Conservation (phyloP, 2,113 vertebrate species). For the Brachyhypopomus gauderio region DNA sequence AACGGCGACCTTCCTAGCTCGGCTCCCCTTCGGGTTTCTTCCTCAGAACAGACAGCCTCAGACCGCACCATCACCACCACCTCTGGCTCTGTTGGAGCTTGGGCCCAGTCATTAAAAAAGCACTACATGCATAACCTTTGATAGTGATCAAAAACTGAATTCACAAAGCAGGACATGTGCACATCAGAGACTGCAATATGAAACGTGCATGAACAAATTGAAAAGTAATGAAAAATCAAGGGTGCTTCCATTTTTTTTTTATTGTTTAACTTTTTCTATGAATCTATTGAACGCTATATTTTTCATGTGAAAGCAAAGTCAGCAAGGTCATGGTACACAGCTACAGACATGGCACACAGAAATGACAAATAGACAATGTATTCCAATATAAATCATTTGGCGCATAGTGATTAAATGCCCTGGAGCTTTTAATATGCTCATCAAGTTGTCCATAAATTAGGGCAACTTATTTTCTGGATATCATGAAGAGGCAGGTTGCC, state of each 20-base stretch:
- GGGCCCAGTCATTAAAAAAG: no score
- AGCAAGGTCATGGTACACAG: conserved; percentile 61
- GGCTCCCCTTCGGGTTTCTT: no score
- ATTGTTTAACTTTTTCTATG: conserved; percentile 52
- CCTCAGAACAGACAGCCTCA: no score
- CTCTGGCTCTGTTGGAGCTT: no score
- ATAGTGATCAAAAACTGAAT: no score
- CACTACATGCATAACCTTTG: no score
- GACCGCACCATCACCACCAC: no score
- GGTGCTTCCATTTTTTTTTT: conserved; percentile 46
- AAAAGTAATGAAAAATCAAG: background rate
- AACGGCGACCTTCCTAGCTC: no score
- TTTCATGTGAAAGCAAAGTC: conserved; percentile 56
- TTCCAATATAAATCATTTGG: conserved; percentile 49
- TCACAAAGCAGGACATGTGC: no score
- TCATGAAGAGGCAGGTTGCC: conserved; percentile 60
- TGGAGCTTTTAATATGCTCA: conserved; percentile 68
- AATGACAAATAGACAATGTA: conserved; percentile 67
- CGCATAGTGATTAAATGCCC: conserved; percentile 64
- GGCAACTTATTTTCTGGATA: conserved; percentile 71
- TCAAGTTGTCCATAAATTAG: conserved; percentile 59
- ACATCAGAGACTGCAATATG: no score
- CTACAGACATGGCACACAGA: background rate
- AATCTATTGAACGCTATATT: conserved; percentile 53
- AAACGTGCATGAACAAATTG: background rate